Evolutionary conservation across 2,797 vertebrate species (phyloP).

Genomic region (Gymnopithys bicolor): DNA sequence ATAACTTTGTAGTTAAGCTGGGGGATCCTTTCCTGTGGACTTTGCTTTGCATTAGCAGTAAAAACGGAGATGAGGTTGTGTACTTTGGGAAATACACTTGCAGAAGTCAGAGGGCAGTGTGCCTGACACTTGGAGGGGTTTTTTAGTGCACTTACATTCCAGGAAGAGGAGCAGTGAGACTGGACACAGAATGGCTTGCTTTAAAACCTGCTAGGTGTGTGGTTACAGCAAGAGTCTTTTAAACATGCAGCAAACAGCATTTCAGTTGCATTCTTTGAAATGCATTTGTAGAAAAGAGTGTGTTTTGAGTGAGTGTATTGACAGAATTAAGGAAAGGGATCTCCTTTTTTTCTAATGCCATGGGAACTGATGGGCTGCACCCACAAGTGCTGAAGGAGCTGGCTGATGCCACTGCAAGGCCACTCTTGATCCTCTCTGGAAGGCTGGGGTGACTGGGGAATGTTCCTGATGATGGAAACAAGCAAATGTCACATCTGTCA

Average conservation of each 20-base stretch:
- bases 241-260: neutral
- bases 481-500: neutral
- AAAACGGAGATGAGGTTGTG: neutral
- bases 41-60: constrained; percentile 11
- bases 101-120: neutral
- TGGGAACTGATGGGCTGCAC: neutral
- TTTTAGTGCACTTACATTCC: neutral
- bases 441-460: neutral
- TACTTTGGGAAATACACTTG: neutral
- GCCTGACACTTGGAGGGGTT: neutral
- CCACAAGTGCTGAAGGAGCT: neutral
- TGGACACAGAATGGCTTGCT: neutral
- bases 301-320: neutral
- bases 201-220: neutral
- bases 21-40: neutral
- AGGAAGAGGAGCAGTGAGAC: neutral
- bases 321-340: neutral
- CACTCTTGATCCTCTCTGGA: neutral
- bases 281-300: neutral
- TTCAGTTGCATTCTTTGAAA: neutral
- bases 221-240: neutral
- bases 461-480: neutral
- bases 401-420: neutral
- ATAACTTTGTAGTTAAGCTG: neutral
- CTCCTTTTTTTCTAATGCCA: neutral